Evolutionary conservation across 2,113 vertebrate species (phyloP).

Genomic region (Brienomyrus longianalis): DNA sequence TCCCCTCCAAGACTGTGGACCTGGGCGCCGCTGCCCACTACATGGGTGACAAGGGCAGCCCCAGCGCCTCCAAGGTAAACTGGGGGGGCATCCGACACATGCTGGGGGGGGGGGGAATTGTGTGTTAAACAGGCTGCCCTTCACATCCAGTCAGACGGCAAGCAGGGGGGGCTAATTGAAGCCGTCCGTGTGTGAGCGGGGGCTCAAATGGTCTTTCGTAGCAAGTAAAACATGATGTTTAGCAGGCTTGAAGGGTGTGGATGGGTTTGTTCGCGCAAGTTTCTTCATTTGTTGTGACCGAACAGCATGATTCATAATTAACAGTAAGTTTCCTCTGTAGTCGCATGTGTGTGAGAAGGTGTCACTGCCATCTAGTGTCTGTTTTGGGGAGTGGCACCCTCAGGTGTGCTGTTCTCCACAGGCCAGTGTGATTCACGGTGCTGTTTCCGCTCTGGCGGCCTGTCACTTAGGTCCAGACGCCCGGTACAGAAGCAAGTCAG

Average conservation of each 20-base stretch:
- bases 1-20: constrained; percentile 89
- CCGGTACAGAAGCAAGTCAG: constrained; percentile 56
- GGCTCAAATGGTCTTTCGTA: background rate
- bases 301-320: background rate
- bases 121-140: too few relatives aligned
- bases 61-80: constrained; percentile 67
- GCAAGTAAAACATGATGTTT: background rate
- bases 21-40: constrained; percentile 90
- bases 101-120: too few relatives aligned
- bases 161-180: too few relatives aligned
- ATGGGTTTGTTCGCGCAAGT: background rate
- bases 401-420: background rate
- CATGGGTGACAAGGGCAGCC: constrained; percentile 75
- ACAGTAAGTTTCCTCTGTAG: background rate
- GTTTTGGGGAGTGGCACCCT: background rate
- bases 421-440: background rate
- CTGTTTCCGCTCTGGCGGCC: background rate
- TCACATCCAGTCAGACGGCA: too few relatives aligned
- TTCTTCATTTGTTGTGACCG: background rate
- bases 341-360: background rate
- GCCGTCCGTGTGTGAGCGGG: too few relatives aligned
- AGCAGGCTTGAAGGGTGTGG: background rate
- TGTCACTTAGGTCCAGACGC: constrained; percentile 47
- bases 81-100: background rate
- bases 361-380: constrained; percentile 22